Conservation (phyloP, 2,888 invertebrate genomes). For the Drosophila demipolita region DNA sequence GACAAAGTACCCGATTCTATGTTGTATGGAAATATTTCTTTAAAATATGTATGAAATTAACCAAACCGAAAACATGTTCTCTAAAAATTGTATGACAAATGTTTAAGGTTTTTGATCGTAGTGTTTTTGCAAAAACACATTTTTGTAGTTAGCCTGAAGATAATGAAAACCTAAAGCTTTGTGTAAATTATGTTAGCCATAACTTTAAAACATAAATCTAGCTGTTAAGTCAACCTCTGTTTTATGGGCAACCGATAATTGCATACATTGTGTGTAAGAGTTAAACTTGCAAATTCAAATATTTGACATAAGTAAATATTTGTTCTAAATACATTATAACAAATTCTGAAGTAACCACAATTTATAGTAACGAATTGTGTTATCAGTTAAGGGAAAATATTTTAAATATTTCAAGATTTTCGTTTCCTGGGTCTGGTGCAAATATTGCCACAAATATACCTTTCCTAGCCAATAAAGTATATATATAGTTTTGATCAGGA, state of each 20-base stretch:
- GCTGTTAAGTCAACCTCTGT: not conserved
- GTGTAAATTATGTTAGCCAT: not conserved
- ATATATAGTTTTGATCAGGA: not conserved
- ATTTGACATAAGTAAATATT: not conserved
- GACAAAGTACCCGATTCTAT: not conserved
- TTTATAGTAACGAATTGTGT: no score
- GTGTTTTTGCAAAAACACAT: not conserved
- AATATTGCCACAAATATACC: no score
- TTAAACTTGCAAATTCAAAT: not conserved
- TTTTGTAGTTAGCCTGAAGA: not conserved
- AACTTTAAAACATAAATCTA: not conserved
- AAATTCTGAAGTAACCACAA: not conserved
- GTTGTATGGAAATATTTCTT: not conserved
- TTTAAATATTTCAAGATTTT: not conserved
- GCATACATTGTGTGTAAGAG: not conserved
- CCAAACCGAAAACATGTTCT: not conserved
- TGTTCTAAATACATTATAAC: not conserved
- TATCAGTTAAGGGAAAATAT: no score
- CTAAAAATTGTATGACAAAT: not conserved
- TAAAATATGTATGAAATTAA: not conserved
- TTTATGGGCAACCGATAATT: not conserved
- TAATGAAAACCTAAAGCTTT: not conserved
- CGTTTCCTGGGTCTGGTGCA: no score
- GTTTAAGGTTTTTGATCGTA: not conserved
- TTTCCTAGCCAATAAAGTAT: not conserved